Evolutionary conservation across 2,888 invertebrate genomes (phyloP), one percentile per base, ranked within the genome.

Genomic region (Halictus ligatus): DNA sequence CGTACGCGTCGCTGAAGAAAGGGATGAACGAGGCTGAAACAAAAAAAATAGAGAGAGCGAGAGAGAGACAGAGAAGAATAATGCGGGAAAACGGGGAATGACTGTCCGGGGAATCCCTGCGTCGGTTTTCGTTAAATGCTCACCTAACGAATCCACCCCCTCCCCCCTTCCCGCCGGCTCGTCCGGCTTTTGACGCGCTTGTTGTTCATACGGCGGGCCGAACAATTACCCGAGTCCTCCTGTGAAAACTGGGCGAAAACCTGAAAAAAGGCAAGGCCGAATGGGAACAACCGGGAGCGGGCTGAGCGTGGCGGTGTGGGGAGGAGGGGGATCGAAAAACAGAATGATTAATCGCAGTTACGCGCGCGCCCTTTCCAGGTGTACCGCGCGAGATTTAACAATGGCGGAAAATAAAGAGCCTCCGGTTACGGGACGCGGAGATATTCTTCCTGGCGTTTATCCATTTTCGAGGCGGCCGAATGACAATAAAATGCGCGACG

Each of bases 181-280:
- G 90, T 88, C 90, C 91, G 90, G 90, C 87, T 87, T 92, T 93
- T 93, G 91, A 92, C 90, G 88, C 88, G 88, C 87, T 91, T 91
- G 92, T 92, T 92, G 90, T 93, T 90, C 90, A 88, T 84, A 85
- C 85, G 79, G 84, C 76, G 80, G 78, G n/a, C 43, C 87, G 91
- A 92, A 93, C 92, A 92, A 93, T 93, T 92, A 92, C 91, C 89
- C 90, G 89, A 89, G 88, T 88, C 75, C 86, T 85, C 84, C 81
- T 58, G 81, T 89, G 86, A 90, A 89, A 92, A 86, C 83, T 73
- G 88, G 76, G 54, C 81, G 75, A 88, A 58, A 89, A 86, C 85
- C 76, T 69, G 71, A 83, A 89, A 58, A 87, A 76, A 75, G 2
- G 40, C 69, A 67, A 48, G 80, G 46, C 21, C 58, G 71, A 43